Evolutionary conservation across 2,888 invertebrate genomes (phyloP), one percentile per base, ranked within the genome.

Genomic region (Peribatodes rhomboidaria): DNA sequence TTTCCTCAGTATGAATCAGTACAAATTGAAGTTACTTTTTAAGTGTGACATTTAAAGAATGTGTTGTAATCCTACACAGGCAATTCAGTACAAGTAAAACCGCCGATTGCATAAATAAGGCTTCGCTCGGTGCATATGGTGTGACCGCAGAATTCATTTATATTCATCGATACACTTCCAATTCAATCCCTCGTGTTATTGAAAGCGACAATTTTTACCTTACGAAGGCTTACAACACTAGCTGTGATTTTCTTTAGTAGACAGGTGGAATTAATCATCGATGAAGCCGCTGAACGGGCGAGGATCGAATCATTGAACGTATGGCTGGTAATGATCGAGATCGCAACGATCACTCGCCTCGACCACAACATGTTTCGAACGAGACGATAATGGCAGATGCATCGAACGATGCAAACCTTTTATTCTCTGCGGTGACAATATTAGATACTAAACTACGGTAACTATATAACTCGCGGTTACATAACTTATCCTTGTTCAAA

Each of bases 281-380:
- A 71, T 82, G 77, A 73, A 87, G 84, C 85, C 78, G 82, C 85
- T 84, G 27, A 27, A 6, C 84, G 77, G 74, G 46, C 46, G 20
- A 44, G 57, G 81, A 76, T 74, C 80, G 75, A 73, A 76, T 71
- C 56, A 46, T 73, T 79, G 80, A 75, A 81, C 80, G 78, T 79
- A 63, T 58, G 18, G 83, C 27, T 42, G 33, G 81, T 88, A 90
- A 89, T 89, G 87, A 86, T 89, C 86, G 84, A 83, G 84, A 89
- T 89, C 82, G 84, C 76, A 85, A 77, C 84, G 85, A 89, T 89
- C 85, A 86, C 83, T 84, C 76, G 83, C 79, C 73, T 78, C 83
- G 80, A 92, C 92, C 91, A 75, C 92, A 92, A 90, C 90, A 88
- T 86, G 86, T 83, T 86, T 77, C 73, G 79, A 90, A 91, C 88